These are phyloP conservation scores for Burhinus oedicnemus DNA, from an alignment of 2,113 vertebrate genomes.

Conservation along the genomic window DNA sequence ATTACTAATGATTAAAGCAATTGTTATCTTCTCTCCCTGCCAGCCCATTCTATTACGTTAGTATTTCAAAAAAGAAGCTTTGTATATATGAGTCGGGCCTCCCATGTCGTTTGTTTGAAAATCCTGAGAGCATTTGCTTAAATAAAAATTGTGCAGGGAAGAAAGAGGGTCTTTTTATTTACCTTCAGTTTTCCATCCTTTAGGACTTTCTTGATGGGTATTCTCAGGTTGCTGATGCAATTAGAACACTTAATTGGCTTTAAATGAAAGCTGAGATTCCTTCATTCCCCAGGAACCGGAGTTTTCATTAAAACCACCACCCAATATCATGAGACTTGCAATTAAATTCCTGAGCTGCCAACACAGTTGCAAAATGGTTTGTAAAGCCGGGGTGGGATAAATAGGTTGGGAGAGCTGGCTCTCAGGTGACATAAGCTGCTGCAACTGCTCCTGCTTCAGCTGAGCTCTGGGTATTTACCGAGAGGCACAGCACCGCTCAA, in stretches of 20 bases:
- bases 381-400: background rate
- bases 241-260: slow-evolving; percentile 42
- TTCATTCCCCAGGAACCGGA: background rate
- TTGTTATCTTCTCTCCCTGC: background rate
- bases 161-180: slow-evolving; percentile 6
- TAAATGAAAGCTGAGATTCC: background rate
- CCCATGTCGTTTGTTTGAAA: background rate
- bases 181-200: slow-evolving; percentile 11
- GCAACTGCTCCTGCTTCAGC: background rate
- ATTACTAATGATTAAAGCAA: background rate
- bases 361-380: background rate
- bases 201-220: background rate
- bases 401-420: background rate
- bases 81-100: background rate
- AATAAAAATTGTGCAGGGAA: background rate
- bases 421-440: rapidly evolving
- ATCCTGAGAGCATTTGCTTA: background rate
- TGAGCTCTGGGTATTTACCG: background rate
- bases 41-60: background rate
- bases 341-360: background rate
- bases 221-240: background rate
- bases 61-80: background rate
- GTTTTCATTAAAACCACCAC: slow-evolving; percentile 19
- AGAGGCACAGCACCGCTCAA: background rate
- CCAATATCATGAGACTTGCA: background rate